A percentile compares a stretch with the other conserved stretches of the same genome.
phyloP scores from a whole-genome alignment of 2,113 vertebrate genomes.

The Nestor notabilis region DNA sequence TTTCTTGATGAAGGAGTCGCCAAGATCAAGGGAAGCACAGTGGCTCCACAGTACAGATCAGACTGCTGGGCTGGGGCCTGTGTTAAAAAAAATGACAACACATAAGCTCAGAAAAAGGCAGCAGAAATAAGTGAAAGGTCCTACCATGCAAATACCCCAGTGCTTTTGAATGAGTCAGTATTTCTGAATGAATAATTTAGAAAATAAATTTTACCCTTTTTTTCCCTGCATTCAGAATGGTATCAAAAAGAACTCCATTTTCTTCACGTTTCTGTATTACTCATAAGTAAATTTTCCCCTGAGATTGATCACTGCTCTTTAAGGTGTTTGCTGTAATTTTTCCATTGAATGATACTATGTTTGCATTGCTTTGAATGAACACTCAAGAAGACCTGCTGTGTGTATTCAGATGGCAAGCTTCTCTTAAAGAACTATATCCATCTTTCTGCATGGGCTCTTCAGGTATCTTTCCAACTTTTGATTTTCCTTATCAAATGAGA shows the following conservation, averaged over 20 bases:
- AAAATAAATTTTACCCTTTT: neutral
- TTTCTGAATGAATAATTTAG: conserved; percentile 23
- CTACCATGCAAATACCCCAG: neutral
- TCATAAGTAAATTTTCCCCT: neutral
- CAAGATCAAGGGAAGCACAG: neutral
- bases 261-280: neutral
- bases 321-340: neutral
- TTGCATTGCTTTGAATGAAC: neutral
- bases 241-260: neutral
- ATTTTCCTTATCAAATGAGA: neutral
- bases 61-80: neutral
- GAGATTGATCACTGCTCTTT: neutral
- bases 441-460: neutral
- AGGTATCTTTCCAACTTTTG: neutral
- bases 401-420: neutral
- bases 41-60: neutral
- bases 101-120: neutral
- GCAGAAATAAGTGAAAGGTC: neutral
- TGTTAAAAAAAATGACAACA: neutral
- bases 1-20: neutral
- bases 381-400: neutral
- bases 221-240: neutral
- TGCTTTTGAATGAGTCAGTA: neutral
- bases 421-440: neutral
- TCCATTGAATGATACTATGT: neutral